phyloP scores from a whole-genome alignment of 1,140 invertebrate genomes.

The Cyphomyrmex costatus region DNA sequence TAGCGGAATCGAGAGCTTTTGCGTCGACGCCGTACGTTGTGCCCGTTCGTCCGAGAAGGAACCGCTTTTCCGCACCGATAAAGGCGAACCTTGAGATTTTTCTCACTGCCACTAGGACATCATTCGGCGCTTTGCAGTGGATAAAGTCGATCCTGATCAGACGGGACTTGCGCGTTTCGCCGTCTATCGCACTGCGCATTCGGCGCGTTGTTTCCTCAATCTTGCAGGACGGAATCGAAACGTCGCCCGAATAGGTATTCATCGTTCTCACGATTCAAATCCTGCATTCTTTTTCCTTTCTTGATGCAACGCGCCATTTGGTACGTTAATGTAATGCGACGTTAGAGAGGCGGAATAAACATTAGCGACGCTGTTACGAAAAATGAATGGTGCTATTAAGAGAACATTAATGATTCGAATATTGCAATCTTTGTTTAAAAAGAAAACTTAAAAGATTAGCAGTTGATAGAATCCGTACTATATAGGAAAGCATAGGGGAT shows the following conservation, averaged over 20 bases:
- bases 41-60: not conserved
- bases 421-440: constrained; percentile 1
- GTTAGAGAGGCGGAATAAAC: not conserved
- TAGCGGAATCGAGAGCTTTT: not conserved
- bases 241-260: not conserved
- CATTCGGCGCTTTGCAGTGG: constrained; percentile 12
- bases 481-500: too few species aligned
- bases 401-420: constrained; percentile 7
- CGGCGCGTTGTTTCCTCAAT: not conserved
- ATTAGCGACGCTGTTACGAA: constrained; percentile 18
- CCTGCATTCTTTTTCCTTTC: not conserved
- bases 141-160: constrained; percentile 49
- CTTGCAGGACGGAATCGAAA: not conserved
- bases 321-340: constrained; percentile 35
- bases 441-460: not conserved
- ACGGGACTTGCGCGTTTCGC: not conserved
- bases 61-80: constrained; percentile 15
- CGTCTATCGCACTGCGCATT: not conserved
- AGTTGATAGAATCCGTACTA: not conserved
- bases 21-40: too few species aligned
- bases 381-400: not conserved
- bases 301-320: constrained; percentile 26
- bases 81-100: constrained; percentile 30
- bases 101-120: not conserved
- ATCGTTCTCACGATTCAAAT: constrained; percentile 22